Percentiles rank a stretch among this genome's conserved stretches.
Evolutionary conservation across 2,113 vertebrate genomes (phyloP).

Genomic region (Hiodon alosoides): DNA sequence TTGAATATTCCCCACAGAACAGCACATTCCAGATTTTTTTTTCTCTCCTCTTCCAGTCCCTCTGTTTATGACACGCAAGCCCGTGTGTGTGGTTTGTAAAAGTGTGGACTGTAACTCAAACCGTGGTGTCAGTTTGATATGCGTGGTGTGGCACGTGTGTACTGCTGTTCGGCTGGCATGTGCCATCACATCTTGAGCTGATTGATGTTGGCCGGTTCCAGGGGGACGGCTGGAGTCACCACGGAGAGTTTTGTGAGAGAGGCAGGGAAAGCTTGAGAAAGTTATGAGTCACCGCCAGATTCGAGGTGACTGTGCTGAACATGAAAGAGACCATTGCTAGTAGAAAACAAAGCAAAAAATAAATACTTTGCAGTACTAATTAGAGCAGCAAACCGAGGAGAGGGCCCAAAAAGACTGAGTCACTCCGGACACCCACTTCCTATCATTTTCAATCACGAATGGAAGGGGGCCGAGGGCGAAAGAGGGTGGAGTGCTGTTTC

Average conservation of each 20-base stretch:
- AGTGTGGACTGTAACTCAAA: background rate
- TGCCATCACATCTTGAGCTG: background rate
- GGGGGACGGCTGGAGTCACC: slow-evolving; percentile 9
- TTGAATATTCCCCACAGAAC: slow-evolving; percentile 5
- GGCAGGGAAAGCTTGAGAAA: slow-evolving; percentile 43
- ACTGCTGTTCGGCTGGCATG: too few relatives aligned
- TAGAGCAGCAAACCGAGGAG: slow-evolving; percentile 26
- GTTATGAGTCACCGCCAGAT: slow-evolving; percentile 52
- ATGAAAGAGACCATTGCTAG: background rate
- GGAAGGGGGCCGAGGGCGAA: slow-evolving; percentile 26
- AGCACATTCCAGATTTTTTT: slow-evolving; percentile 11
- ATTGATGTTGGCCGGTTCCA: background rate
- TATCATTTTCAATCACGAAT: slow-evolving; percentile 35
- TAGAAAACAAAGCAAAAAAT: slow-evolving; percentile 37
- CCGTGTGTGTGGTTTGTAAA: background rate
- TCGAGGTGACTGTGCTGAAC: slow-evolving; percentile 35
- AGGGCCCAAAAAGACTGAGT: slow-evolving; percentile 45
- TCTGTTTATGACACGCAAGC: slow-evolving; percentile 5
- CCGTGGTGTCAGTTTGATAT: background rate
- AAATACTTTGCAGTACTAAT: slow-evolving; percentile 49
- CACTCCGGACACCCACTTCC: slow-evolving; percentile 55
- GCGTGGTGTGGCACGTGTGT: too few relatives aligned
- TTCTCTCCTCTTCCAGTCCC: background rate
- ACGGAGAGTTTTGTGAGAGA: slow-evolving; percentile 34
- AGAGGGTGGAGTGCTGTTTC: slow-evolving; percentile 23